Conservation (phyloP, 2,113 vertebrate species). For the Ammodramus savannarum region DNA sequence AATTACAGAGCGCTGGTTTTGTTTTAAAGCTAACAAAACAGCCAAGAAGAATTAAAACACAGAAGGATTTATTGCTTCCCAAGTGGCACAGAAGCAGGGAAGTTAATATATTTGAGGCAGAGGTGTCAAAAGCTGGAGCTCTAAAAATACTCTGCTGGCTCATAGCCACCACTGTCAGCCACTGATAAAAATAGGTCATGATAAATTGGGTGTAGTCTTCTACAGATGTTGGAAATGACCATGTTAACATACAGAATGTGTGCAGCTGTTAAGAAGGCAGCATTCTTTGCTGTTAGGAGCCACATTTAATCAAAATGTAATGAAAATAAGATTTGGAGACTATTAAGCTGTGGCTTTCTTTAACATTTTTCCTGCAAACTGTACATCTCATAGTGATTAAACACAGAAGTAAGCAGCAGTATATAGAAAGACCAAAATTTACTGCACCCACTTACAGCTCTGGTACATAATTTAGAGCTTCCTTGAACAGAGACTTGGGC, state of each 20-base stretch:
- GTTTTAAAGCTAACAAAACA: not conserved
- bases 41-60: not conserved
- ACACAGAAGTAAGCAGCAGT: not conserved
- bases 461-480: not conserved
- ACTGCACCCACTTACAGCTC: rapidly evolving
- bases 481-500: not conserved
- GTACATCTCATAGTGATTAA: not conserved
- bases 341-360: not conserved
- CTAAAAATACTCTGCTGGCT: not conserved
- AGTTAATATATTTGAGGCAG: not conserved
- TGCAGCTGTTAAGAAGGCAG: not conserved
- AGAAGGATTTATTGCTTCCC: not conserved
- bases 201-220: not conserved
- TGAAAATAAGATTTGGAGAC: not conserved
- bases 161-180: not conserved
- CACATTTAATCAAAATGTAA: not conserved
- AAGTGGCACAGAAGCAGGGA: not conserved
- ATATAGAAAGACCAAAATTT: not conserved
- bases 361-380: not conserved
- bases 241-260: not conserved
- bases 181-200: not conserved
- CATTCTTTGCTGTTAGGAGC: not conserved
- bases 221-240: not conserved
- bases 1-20: not conserved
- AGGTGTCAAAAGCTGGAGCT: not conserved